Percentiles rank a stretch among this genome's conserved stretches.
Conservation (phyloP, 2,888 invertebrate species). For the Seladonia tumulorum region DNA sequence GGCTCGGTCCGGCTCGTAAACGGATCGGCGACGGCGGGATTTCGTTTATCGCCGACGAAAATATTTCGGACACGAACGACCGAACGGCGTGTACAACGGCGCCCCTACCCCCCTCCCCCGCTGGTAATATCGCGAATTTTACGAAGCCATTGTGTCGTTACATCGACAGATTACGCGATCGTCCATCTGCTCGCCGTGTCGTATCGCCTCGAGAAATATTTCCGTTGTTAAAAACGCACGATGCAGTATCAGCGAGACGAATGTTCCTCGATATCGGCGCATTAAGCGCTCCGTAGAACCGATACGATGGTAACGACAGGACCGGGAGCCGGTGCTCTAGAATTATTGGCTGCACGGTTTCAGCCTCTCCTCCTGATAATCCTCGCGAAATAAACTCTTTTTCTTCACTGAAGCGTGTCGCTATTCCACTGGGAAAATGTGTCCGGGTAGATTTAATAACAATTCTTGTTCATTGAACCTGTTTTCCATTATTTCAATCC, state of each 20-base stretch:
- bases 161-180: conserved; percentile 34
- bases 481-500: neutral
- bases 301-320: conserved; percentile 15
- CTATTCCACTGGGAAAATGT: neutral
- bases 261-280: conserved; percentile 20
- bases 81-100: neutral
- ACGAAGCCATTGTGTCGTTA: conserved; percentile 2
- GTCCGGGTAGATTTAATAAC: neutral
- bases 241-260: conserved; percentile 9
- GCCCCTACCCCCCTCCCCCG: neutral
- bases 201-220: conserved; percentile 21
- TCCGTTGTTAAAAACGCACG: conserved; percentile 32
- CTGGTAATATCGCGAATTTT: conserved; percentile 8
- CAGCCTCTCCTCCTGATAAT: neutral
- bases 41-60: conserved; percentile 50
- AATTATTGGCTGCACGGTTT: conserved; percentile 31
- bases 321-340: neutral
- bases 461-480: neutral
- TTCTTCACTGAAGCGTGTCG: neutral
- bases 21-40: neutral
- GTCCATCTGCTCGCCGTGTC: conserved; percentile 8
- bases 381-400: conserved; percentile 3
- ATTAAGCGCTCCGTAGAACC: conserved; percentile 20
- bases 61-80: conserved; percentile 18
- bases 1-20: conserved; percentile 20